Evolutionary conservation across 2,113 vertebrate species (phyloP).

Genomic region (Miniopterus natalensis): DNA sequence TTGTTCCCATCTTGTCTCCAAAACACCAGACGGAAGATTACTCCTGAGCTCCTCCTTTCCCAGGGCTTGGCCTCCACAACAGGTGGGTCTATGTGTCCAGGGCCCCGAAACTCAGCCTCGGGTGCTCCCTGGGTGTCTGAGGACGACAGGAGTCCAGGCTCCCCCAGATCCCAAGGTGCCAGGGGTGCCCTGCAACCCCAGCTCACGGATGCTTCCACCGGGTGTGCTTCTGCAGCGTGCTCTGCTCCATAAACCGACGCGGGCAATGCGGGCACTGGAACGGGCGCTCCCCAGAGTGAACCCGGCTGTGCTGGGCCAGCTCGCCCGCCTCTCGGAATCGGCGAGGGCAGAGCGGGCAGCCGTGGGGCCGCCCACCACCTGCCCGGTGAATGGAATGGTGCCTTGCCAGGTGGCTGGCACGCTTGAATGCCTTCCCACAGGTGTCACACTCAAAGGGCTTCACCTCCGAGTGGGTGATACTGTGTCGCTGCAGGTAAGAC

Average conservation of each 20-base stretch:
- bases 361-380: conserved; percentile 91
- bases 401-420: conserved; percentile 93
- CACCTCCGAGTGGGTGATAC: conserved; percentile 93
- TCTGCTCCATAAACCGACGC: conserved; percentile 92
- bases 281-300: conserved; percentile 92
- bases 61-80: not conserved
- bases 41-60: not conserved
- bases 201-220: conserved; percentile 89
- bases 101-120: not conserved
- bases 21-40: not conserved
- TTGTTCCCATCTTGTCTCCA: not conserved
- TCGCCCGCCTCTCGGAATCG: conserved; percentile 92
- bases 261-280: conserved; percentile 93
- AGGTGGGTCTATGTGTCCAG: not conserved
- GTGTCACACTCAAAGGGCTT: conserved; percentile 93
- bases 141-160: not conserved
- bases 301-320: conserved; percentile 91
- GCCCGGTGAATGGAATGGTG: conserved; percentile 91
- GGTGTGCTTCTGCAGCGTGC: conserved; percentile 91
- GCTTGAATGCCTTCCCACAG: conserved; percentile 94
- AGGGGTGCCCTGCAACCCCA: not conserved
- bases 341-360: conserved; percentile 91
- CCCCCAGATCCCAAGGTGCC: not conserved
- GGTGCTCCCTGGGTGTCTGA: not conserved
- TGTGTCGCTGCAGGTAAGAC: conserved; percentile 93